A percentile compares a stretch with the other conserved stretches of the same genome.
Conservation (phyloP, 2,113 vertebrate genomes). For the Pimephales promelas region DNA sequence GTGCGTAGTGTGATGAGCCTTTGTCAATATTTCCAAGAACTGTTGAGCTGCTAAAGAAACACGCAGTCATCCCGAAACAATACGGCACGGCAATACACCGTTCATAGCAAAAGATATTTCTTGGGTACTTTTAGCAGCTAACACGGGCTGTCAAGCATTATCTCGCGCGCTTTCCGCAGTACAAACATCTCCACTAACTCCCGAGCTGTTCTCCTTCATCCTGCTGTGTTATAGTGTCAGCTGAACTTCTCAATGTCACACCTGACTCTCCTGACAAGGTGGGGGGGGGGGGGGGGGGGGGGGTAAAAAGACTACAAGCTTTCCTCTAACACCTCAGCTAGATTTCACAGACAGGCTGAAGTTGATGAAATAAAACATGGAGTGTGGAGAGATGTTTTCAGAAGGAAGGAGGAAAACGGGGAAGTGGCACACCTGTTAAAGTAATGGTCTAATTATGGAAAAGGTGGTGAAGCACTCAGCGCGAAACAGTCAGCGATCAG, state of each 20-base stretch:
- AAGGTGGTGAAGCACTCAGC: conserved; percentile 73
- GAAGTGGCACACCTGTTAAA: conserved; percentile 74
- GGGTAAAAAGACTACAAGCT: conserved; percentile 38
- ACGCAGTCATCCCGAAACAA: not conserved
- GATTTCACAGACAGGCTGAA: conserved; percentile 54
- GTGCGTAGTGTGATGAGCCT: conserved; percentile 16
- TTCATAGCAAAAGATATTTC: not conserved
- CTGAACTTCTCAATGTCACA: conserved; percentile 50
- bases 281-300: not conserved
- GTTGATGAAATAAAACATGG: conserved; percentile 66
- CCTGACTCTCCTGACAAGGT: conserved; percentile 45
- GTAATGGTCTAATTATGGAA: conserved; percentile 80
- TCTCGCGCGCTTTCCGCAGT: conserved; percentile 28
- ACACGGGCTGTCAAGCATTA: conserved; percentile 33
- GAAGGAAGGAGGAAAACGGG: conserved; percentile 52
- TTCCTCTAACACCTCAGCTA: conserved; percentile 54
- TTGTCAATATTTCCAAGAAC: conserved; percentile 26
- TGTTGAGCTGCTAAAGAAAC: conserved; percentile 6
- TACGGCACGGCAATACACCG: not conserved
- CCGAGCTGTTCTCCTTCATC: conserved; percentile 37
- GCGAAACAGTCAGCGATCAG: conserved; percentile 69
- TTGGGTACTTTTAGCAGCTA: conserved; percentile 20
- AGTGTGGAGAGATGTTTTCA: conserved; percentile 58
- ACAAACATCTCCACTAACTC: conserved; percentile 24
- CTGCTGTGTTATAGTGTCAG: conserved; percentile 46